Evolutionary conservation across 2,888 invertebrate genomes (phyloP), one percentile per base, ranked within the genome.

Genomic region (Meiosimyza decipiens): DNA sequence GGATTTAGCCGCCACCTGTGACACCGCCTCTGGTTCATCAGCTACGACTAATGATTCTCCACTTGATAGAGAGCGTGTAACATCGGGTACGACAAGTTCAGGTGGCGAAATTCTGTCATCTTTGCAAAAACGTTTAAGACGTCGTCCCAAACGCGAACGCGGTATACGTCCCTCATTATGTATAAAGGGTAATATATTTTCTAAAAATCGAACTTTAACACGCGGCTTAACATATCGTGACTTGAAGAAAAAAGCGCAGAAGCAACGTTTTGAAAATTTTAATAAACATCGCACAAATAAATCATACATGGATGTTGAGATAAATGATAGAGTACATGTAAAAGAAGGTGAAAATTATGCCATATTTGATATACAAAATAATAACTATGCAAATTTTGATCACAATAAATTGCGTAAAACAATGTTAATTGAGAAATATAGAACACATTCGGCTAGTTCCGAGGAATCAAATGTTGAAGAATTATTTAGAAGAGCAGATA

Each of bases 111-210:
- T 50, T 13, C n/a, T 57, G 0, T 15, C 40, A 1, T 13, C 69
- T 16, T 28, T 73, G 9, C 74, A 74, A 69, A 70, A 64, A 49
- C 73, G 72, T 28, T n/a, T 72, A 9, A 63, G 70, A 6, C 76
- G 74, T 6, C 73, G 79, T 5, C 77, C 73, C 18, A 75, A 71
- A 12, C 73, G 67, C 1, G 77, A 77, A 60, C 76, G 74, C 50
- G 71, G 72, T 52, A 6, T 78, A 54, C 66, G 78, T 60, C 59
- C 79, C 47, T 71, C 83, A 6, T 72, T 85, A 2, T 77, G 76
- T 50, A 47, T 81, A 50, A 75, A 80, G 15, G 82, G 83, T 6
- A 79, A 79, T 67, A 79, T 82, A 28, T 82, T 82, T 73, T 77
- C 79, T 6, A 80, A 79, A 22, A 75, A 77, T 70, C 78, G 78